A percentile compares a stretch with the other conserved stretches of the same genome.
phyloP scores from a whole-genome alignment of 1,140 invertebrate genomes.

The Brachionus sp. region DNA sequence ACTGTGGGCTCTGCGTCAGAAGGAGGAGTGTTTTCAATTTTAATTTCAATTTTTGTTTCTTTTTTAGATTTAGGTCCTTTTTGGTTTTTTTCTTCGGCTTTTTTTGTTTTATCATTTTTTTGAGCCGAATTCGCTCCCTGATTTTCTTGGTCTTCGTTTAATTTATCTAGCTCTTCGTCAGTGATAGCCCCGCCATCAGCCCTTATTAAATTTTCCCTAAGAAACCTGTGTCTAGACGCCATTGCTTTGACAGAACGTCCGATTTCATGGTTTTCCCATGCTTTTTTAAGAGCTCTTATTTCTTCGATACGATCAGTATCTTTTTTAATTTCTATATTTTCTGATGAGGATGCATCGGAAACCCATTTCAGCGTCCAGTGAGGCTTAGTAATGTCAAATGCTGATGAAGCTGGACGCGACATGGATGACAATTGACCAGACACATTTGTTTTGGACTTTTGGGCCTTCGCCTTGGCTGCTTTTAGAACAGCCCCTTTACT shows the following conservation, averaged over 20 bases:
- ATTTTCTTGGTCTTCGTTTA: slow-evolving; percentile 47
- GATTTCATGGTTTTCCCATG: slow-evolving; percentile 58
- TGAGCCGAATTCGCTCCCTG: slow-evolving; percentile 49
- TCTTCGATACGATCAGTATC: slow-evolving; percentile 58
- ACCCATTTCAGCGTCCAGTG: slow-evolving; percentile 56
- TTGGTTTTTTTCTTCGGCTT: neutral
- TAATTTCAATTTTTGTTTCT: neutral
- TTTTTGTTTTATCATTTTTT: neutral
- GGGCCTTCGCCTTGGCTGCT: slow-evolving; percentile 49
- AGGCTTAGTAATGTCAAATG: slow-evolving; percentile 57
- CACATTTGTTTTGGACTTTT: slow-evolving; percentile 48
- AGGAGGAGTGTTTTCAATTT: neutral
- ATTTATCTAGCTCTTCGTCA: slow-evolving; percentile 47
- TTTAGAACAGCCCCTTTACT: slow-evolving; percentile 49
- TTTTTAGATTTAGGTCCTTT: neutral
- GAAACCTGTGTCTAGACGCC: slow-evolving; percentile 55
- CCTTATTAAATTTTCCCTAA: slow-evolving; percentile 54
- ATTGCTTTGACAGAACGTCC: slow-evolving; percentile 57
- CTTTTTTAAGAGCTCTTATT: slow-evolving; percentile 57
- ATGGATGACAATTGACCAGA: slow-evolving; percentile 8
- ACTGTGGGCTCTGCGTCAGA: neutral
- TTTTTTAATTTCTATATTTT: slow-evolving; percentile 58
- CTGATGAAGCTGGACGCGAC: slow-evolving; percentile 1
- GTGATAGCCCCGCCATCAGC: slow-evolving; percentile 19
- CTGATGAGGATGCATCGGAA: slow-evolving; percentile 52